A percentile compares a stretch with the other conserved stretches of the same genome.
phyloP scores from a whole-genome alignment of 2,113 vertebrate genomes.

The Macheiramphus alcinus region DNA sequence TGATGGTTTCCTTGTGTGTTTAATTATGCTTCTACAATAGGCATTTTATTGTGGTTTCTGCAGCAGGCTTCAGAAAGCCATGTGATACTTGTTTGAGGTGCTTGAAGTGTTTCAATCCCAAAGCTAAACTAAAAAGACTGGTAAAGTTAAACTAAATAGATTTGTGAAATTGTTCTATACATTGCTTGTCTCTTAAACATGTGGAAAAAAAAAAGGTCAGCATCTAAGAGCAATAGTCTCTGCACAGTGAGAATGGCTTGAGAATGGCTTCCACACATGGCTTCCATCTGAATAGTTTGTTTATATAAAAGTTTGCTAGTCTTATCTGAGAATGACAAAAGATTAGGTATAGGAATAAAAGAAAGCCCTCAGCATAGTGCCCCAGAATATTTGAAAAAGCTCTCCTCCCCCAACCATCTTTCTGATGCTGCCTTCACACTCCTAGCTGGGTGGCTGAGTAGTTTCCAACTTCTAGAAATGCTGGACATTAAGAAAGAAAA shows the following conservation, averaged over 20 bases:
- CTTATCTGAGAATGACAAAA: not conserved
- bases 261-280: not conserved
- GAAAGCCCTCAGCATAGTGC: not conserved
- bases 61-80: not conserved
- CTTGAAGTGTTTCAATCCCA: not conserved
- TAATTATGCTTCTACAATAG: not conserved
- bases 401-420: not conserved
- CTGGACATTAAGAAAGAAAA: not conserved
- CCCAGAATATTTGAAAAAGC: not conserved
- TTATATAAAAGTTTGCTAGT: not conserved
- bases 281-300: not conserved
- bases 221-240: not conserved
- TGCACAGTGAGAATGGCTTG: not conserved
- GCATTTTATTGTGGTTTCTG: not conserved
- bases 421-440: not conserved
- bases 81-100: not conserved
- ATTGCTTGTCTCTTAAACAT: not conserved
- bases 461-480: not conserved
- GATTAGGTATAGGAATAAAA: not conserved
- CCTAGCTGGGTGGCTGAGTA: not conserved
- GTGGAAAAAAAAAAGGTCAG: not conserved
- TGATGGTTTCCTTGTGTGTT: not conserved
- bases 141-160: not conserved
- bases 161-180: not conserved
- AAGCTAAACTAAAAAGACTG: not conserved